Evolutionary conservation across 2,797 vertebrate species (phyloP).

Genomic region (Pipistrellus kuhlii): DNA sequence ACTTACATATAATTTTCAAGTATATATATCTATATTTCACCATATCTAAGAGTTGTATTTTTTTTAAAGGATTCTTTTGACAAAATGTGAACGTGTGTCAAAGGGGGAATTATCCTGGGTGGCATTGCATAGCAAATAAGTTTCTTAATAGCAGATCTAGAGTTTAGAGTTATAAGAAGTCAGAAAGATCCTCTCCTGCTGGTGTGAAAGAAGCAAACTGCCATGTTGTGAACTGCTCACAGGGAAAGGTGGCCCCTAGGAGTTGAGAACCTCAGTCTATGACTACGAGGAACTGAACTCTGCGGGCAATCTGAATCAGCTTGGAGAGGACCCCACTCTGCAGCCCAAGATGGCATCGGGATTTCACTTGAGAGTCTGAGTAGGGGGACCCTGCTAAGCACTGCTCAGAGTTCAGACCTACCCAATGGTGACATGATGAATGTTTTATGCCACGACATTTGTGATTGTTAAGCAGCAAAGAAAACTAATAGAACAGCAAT

Average conservation of each 20-base stretch:
- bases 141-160: not conserved
- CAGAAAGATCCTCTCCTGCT: not conserved
- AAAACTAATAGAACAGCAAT: not conserved
- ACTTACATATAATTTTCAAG: slow-evolving; percentile 18
- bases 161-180: not conserved
- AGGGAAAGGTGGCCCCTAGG: not conserved
- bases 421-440: not conserved
- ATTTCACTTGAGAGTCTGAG: not conserved
- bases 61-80: not conserved
- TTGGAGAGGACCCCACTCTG: not conserved
- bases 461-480: not conserved
- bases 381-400: not conserved
- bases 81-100: not conserved
- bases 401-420: not conserved
- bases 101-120: not conserved
- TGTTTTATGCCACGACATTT: not conserved
- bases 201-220: not conserved
- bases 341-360: not conserved
- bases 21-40: not conserved
- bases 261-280: not conserved
- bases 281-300: not conserved
- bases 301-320: not conserved
- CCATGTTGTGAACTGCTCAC: not conserved
- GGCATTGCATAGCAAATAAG: not conserved
- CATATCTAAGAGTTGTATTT: not conserved